Base-by-base conservation (phyloP, 2,888 invertebrate genomes). In the Anoplius nigerrimus region DNA sequence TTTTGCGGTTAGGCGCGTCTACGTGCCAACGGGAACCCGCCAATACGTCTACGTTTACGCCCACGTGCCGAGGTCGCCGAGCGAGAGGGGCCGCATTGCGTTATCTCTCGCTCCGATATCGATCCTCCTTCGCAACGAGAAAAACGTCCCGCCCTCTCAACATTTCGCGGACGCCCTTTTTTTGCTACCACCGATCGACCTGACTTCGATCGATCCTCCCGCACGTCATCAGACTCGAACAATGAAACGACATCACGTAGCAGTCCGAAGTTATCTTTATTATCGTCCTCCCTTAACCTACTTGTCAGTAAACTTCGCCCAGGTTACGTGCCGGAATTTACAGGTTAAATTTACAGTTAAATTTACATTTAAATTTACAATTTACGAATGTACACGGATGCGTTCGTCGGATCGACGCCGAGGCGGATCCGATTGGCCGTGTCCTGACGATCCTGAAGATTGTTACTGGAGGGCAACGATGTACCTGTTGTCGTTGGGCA, bases 1-100 rank as follows among this genome's bases (percentile, higher is more conserved):
- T 90, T 90, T 90, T 89, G 90, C 89, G 90, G 90, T 88, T 79
- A 79, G 78, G 78, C 79, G 74, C 78, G 79, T 79, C 80, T 80
- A 76, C 79, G 70, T 79, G 78, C 79, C 80, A 64, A 77, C 78
- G 75, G 71, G 60, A 71, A 67, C 71, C 56, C 72, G 61, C 70
- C 74, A 60, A 74, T 69, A 70, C 66, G 61, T 56, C 56, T 62
- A 24, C 54, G 46, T 61, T 59, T 57, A 21, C 53, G 53, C 58
- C 71, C 48, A 20, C 56, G 43, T 21, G 21, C 56, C 43, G 20
- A 16, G 8, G 55, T 34, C 24, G 16, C 11, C 34, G 34, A 34
- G 34, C 11, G 34, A 34, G 55, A 18, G 54, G 34, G 34, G 42
- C 42, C 55, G 27, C 43, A 56, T 56, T n/a, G 43, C 43, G 21